Evolutionary conservation across 2,797 vertebrate genomes (phyloP).

Genomic region (Mico argentatus): DNA sequence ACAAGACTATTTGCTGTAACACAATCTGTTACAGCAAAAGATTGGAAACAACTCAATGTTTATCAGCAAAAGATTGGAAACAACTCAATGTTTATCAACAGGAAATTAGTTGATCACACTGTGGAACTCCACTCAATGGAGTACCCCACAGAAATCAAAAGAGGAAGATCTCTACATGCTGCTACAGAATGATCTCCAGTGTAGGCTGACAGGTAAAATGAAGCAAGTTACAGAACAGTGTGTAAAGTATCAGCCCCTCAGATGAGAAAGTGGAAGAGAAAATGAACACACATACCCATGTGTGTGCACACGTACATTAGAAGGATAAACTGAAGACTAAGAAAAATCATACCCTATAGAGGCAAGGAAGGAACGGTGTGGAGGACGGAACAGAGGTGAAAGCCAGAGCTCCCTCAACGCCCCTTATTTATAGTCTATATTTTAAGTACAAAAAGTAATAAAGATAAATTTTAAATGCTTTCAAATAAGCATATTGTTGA

Average conservation of each 20-base stretch:
- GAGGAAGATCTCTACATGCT: not conserved
- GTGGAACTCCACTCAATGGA: not conserved
- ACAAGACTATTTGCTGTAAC: not conserved
- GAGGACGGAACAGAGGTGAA: not conserved
- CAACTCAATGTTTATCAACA: not conserved
- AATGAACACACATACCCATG: not conserved
- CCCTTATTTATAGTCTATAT: not conserved
- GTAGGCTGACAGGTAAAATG: not conserved
- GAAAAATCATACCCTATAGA: not conserved
- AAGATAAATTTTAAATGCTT: not conserved
- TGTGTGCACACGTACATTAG: not conserved
- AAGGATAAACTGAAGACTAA: not conserved
- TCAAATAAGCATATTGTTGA: not conserved
- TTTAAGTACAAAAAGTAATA: conserved; percentile 11
- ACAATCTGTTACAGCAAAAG: not conserved
- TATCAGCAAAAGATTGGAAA: not conserved
- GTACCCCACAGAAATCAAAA: not conserved
- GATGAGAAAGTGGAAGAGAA: not conserved
- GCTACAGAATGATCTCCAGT: no score
- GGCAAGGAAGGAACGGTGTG: not conserved
- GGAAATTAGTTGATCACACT: not conserved
- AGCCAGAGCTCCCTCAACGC: not conserved
- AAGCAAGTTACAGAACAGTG: not conserved
- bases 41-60: not conserved
- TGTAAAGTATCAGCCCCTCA: not conserved